Percentiles rank a stretch among this genome's conserved stretches.
phyloP scores from a whole-genome alignment of 2,113 vertebrate species.

The Rhinolophus sinicus region DNA sequence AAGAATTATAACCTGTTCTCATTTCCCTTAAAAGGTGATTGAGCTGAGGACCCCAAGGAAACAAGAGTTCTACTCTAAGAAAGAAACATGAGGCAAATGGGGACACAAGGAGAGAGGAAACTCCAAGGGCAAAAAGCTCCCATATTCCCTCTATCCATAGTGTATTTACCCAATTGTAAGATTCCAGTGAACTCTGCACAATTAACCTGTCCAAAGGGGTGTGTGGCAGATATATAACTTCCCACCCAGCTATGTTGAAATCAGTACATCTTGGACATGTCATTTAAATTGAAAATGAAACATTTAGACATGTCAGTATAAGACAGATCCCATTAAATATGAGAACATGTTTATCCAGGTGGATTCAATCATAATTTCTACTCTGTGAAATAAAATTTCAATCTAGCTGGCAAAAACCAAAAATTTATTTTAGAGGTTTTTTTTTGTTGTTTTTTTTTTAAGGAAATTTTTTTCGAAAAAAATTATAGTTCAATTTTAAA shows the following conservation, averaged over 20 bases:
- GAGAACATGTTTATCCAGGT: conserved; percentile 42
- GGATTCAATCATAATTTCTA: neutral
- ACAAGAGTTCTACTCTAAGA: conserved; percentile 19
- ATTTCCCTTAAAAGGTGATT: conserved; percentile 43
- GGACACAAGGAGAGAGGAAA: neutral
- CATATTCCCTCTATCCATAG: neutral
- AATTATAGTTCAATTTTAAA: conserved; percentile 37
- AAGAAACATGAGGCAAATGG: neutral
- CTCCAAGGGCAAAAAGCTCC: neutral
- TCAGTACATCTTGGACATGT: neutral
- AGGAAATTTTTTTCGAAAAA: conserved; percentile 19
- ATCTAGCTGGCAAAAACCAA: conserved; percentile 45
- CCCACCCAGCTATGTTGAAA: neutral
- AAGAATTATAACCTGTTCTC: conserved; percentile 1
- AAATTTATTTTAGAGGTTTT: conserved; percentile 16
- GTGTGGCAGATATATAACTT: neutral
- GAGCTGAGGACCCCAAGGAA: neutral
- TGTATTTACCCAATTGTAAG: neutral
- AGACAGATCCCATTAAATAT: neutral
- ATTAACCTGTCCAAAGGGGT: neutral
- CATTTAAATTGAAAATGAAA: conserved; percentile 59
- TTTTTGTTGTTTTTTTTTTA: neutral
- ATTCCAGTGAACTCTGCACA: neutral
- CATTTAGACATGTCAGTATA: neutral
- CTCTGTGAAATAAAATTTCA: conserved; percentile 54